Evolutionary conservation across 1,140 invertebrate genomes (phyloP).

Genomic region (Delia radicum): DNA sequence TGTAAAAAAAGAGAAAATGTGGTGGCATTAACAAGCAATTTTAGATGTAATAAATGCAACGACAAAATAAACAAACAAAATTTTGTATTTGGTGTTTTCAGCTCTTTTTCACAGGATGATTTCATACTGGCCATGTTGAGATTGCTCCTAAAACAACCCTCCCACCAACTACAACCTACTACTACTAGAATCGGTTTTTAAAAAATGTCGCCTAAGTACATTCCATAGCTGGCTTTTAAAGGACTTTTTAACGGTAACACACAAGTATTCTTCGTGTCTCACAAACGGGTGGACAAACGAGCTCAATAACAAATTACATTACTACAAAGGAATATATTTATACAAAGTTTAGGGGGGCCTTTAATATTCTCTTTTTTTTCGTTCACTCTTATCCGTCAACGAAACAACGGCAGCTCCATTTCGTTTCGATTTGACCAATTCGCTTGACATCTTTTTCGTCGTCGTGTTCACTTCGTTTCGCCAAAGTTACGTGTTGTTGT

Average conservation of each 20-base stretch:
- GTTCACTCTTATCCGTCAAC: background rate
- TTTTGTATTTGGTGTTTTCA: conserved; percentile 32
- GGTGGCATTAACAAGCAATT: conserved; percentile 19
- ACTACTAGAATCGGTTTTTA: background rate
- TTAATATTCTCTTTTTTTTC: background rate
- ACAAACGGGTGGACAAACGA: conserved; percentile 21
- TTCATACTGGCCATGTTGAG: conserved; percentile 23
- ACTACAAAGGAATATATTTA: conserved; percentile 54
- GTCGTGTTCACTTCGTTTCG: conserved; percentile 12
- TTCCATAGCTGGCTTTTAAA: background rate
- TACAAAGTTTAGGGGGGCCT: conserved; percentile 46
- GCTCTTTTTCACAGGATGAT: conserved; percentile 30
- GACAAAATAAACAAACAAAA: conserved; percentile 29
- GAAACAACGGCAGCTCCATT: background rate
- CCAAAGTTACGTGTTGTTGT: background rate
- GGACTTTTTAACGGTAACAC: conserved; percentile 29
- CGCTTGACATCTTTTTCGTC: background rate
- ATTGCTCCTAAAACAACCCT: conserved; percentile 10
- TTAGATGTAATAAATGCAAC: conserved; percentile 16
- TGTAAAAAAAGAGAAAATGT: conserved; percentile 23
- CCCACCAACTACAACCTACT: background rate
- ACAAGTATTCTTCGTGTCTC: conserved; percentile 26
- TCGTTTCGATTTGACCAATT: background rate
- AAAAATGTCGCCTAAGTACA: background rate
- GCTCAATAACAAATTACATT: background rate